Evolutionary conservation across 2,113 vertebrate species (phyloP), one percentile per base, ranked within the genome.

Genomic region (Rhabdornis inornatus): DNA sequence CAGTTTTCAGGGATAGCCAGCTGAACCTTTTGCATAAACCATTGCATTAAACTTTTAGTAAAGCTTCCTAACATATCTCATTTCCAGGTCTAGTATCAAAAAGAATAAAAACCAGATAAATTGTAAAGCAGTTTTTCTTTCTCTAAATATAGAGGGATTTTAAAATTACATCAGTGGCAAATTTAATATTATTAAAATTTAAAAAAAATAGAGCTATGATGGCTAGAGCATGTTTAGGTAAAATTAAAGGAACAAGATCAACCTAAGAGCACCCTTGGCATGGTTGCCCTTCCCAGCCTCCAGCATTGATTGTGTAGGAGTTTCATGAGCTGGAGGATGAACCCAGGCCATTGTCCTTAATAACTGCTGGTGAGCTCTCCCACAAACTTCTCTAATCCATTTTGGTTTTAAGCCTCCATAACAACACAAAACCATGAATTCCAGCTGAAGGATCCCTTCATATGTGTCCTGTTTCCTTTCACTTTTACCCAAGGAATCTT

Each of bases 301-400:
- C 60, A 53, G 15, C 11, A 74, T 0, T 15, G 10, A 57, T 20
- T 31, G 10, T 6, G 4, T 7, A 19, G 35, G 22, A 6, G 15
- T 47, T 83, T 42, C 68, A 30, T 35, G 11, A 83, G 27, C 18
- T 52, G 24, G 15, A 61, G 19, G 22, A 83, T 33, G 10, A 61
- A 63, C 14, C 9, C 2, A 27, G 9, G 37, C 33, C 25, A 20
- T 33, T 57, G 27, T 3, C 47, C 27, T 45, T 33, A 31, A 35
- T 35, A 61, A 68, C 22, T 21, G 25, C 66, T 76, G 11, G 13
- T 42, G 77, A 87, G 28, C 15, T 61, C n/a, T 49, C 27, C 66
- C 28, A 75, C 8, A 28, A 25, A 39, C 13, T 56, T 80, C 57
- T 72, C 33, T 31, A 52, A 72, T 9, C 6, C 27, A 9, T 68